Conservation (phyloP, 2,888 invertebrate species). For the Phytoseiulus persimilis region DNA sequence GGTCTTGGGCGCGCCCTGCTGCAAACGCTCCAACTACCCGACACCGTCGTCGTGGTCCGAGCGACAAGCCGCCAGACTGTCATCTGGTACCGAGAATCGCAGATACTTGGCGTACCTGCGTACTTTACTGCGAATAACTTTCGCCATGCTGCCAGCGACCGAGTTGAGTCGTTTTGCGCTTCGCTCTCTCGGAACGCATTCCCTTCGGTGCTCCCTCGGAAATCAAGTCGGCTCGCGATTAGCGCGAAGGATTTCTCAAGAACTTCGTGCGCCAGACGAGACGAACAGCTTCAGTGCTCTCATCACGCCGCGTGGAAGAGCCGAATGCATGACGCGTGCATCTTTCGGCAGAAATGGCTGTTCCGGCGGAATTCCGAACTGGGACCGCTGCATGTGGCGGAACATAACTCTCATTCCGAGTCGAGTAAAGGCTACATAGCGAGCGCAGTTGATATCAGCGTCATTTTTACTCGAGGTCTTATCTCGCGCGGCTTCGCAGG, state of each 20-base stretch:
- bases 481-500: background rate
- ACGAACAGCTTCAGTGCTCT: background rate
- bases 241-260: background rate
- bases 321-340: background rate
- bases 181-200: background rate
- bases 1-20: background rate
- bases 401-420: background rate
- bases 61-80: background rate
- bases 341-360: background rate
- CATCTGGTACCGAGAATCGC: background rate
- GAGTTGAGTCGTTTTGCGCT: background rate
- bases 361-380: background rate
- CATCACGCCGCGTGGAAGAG: background rate
- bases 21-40: background rate
- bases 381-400: background rate
- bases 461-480: background rate
- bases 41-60: background rate
- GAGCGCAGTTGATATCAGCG: background rate
- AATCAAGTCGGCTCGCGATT: background rate
- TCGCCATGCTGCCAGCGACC: background rate
- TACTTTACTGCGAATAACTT: background rate
- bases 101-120: background rate
- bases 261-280: background rate
- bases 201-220: background rate
- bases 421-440: background rate